Evolutionary conservation across 1,140 invertebrate species (phyloP).

Genomic region (Latrodectus geometricus): DNA sequence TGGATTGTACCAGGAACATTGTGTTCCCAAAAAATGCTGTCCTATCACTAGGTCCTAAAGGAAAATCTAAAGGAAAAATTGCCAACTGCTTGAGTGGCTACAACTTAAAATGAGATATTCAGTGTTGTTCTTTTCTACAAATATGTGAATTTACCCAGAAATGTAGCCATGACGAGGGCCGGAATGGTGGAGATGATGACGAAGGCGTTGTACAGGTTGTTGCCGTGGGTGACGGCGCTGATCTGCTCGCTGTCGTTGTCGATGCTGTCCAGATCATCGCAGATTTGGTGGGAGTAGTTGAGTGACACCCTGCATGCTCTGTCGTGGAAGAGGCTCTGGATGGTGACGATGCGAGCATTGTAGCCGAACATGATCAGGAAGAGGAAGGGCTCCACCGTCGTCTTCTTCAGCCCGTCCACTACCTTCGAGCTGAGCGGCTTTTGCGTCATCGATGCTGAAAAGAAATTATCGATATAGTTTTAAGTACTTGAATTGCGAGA

Average conservation of each 20-base stretch:
- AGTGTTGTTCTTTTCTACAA: too few relatives aligned
- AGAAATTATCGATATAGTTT: too few relatives aligned
- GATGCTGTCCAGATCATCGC: conserved; percentile 65
- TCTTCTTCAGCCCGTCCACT: conserved; percentile 16
- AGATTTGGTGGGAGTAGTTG: conserved; percentile 65
- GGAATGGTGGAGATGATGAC: conserved; percentile 64
- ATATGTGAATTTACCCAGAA: conserved; percentile 65
- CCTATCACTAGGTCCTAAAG: too few relatives aligned
- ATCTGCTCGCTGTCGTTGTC: conserved; percentile 60
- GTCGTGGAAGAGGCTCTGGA: conserved; percentile 70
- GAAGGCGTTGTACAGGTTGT: conserved; percentile 68
- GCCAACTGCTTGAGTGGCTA: too few relatives aligned
- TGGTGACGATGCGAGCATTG: conserved; percentile 68
- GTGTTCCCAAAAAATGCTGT: too few relatives aligned
- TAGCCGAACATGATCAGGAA: conserved; percentile 71
- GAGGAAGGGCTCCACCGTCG: conserved; percentile 71
- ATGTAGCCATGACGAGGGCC: conserved; percentile 68
- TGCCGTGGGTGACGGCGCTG: not conserved
- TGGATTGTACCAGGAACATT: too few relatives aligned
- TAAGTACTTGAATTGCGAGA: too few relatives aligned
- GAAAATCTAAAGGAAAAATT: too few relatives aligned
- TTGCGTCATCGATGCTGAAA: too few relatives aligned
- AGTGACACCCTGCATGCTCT: conserved; percentile 66
- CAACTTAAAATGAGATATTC: too few relatives aligned
- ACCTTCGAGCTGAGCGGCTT: not conserved